phyloP scores from a whole-genome alignment of 2,888 invertebrate species.

The Pachycephus smyrnensis region DNA sequence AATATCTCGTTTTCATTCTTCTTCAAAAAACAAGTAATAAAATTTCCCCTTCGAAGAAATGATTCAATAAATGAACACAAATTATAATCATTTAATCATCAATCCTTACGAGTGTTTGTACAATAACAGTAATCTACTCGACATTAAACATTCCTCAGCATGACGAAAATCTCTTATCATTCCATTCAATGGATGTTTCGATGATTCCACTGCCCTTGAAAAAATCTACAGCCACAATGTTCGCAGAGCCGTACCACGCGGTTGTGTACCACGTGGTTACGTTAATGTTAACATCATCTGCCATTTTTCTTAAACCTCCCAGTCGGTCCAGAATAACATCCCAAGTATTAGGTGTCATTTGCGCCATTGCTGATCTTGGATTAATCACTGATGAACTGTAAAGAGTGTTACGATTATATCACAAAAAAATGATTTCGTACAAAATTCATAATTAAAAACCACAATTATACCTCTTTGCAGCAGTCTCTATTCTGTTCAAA shows the following conservation, averaged over 20 bases:
- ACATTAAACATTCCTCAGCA: slow-evolving; percentile 25
- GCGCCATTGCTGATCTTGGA: slow-evolving; percentile 78
- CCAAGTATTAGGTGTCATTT: slow-evolving; percentile 76
- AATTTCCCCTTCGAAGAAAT: background rate
- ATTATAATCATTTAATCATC: background rate
- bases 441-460: background rate
- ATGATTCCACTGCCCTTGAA: slow-evolving; percentile 79
- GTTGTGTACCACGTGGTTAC: slow-evolving; percentile 77
- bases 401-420: background rate
- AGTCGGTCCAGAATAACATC: slow-evolving; percentile 74
- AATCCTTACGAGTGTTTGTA: background rate
- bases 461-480: slow-evolving; percentile 24
- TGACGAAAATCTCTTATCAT: slow-evolving; percentile 44
- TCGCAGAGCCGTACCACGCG: slow-evolving; percentile 76
- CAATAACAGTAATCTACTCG: background rate
- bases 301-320: slow-evolving; percentile 75
- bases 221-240: slow-evolving; percentile 81
- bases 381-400: slow-evolving; percentile 24
- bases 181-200: slow-evolving; percentile 65
- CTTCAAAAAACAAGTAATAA: background rate
- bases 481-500: slow-evolving; percentile 57
- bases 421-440: background rate
- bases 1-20: background rate
- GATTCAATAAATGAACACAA: background rate
- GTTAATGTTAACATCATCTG: slow-evolving; percentile 77